Conservation (phyloP, 2,113 vertebrate species). For the Argyrosomus japonicus region DNA sequence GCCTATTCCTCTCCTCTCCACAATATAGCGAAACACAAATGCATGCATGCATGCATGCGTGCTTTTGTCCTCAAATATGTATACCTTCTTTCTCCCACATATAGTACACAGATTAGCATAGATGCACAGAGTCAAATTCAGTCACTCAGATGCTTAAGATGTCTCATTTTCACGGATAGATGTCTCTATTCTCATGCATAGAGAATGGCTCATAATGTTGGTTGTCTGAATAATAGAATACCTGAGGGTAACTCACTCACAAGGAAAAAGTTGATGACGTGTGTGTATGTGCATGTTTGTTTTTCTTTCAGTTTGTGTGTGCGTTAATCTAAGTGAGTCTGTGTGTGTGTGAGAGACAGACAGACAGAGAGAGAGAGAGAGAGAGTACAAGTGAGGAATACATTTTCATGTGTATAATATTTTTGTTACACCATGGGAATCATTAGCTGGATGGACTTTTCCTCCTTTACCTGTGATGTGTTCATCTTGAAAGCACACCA, state of each 20-base stretch:
- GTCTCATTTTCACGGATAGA: slow-evolving; percentile 45
- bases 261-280: slow-evolving; percentile 12
- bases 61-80: slow-evolving; percentile 32
- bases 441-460: slow-evolving; percentile 46
- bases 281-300: slow-evolving; percentile 1
- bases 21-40: background rate
- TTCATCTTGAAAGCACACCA: slow-evolving; percentile 30
- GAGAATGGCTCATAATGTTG: slow-evolving; percentile 44
- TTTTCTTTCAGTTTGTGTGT: slow-evolving; percentile 21
- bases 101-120: slow-evolving; percentile 15
- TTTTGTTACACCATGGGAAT: slow-evolving; percentile 2
- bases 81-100: background rate
- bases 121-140: slow-evolving; percentile 25
- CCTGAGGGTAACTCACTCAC: slow-evolving; percentile 26
- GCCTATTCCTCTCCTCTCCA: background rate
- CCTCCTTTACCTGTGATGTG: slow-evolving; percentile 41
- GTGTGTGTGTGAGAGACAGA: background rate
- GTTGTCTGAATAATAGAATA: slow-evolving; percentile 55
- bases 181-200: slow-evolving; percentile 40
- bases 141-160: slow-evolving; percentile 6
- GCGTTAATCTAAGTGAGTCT: background rate
- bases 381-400: slow-evolving; percentile 9
- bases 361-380: slow-evolving; percentile 22
- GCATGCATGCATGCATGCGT: background rate
- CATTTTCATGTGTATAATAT: slow-evolving; percentile 23